A percentile compares a stretch with the other conserved stretches of the same genome.
phyloP scores from a whole-genome alignment of 1,140 invertebrate genomes.

The Bombus huntii region DNA sequence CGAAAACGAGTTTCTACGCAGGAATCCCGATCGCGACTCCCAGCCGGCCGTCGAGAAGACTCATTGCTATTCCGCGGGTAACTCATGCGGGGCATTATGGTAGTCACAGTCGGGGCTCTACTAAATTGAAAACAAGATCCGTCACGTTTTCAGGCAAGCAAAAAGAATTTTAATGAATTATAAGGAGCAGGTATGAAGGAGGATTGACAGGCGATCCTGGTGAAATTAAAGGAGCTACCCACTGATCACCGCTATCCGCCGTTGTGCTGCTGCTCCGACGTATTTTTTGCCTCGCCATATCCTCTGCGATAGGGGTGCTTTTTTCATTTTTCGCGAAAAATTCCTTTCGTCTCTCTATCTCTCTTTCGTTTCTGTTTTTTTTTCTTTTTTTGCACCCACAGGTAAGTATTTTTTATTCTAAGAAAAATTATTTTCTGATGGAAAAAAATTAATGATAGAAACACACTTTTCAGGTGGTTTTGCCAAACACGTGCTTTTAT shows the following conservation, averaged over 20 bases:
- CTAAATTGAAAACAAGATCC: slow-evolving; percentile 83
- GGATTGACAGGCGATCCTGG: slow-evolving; percentile 78
- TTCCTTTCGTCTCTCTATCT: not conserved
- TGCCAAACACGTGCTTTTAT: too few relatives aligned
- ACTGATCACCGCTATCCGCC: slow-evolving; percentile 32
- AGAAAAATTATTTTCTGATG: too few relatives aligned
- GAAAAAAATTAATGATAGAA: too few relatives aligned
- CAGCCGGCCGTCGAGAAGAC: slow-evolving; percentile 52
- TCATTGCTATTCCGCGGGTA: slow-evolving; percentile 80
- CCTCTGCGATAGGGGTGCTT: not conserved
- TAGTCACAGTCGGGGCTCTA: slow-evolving; percentile 78
- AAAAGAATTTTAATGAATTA: slow-evolving; percentile 83
- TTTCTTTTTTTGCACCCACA: too few relatives aligned
- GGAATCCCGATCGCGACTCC: slow-evolving; percentile 47
- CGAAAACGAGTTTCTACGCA: slow-evolving; percentile 31
- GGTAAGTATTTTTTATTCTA: too few relatives aligned
- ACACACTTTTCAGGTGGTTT: too few relatives aligned
- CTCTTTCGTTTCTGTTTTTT: not conserved
- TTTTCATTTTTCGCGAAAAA: slow-evolving; percentile 17
- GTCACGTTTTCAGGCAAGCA: slow-evolving; percentile 80
- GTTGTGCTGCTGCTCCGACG: not conserved
- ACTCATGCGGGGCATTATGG: slow-evolving; percentile 70
- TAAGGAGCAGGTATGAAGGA: slow-evolving; percentile 70
- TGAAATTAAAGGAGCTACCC: slow-evolving; percentile 72
- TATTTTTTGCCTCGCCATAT: not conserved